These are phyloP conservation scores for Synanthedon myopaeformis DNA, from an alignment of 2,888 invertebrate species.

Conservation along the genomic window DNA sequence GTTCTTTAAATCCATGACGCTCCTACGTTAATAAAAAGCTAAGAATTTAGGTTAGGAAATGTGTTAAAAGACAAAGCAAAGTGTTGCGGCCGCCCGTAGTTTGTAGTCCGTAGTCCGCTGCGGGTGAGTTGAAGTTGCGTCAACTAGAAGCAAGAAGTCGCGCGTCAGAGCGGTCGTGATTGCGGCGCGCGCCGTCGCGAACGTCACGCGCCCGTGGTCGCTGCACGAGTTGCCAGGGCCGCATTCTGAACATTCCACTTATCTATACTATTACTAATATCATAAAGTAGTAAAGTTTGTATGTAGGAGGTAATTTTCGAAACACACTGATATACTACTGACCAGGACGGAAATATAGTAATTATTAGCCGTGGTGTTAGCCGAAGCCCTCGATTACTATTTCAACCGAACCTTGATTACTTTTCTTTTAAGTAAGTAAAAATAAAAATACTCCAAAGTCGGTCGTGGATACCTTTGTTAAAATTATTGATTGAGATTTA, in stretches of 20 bases:
- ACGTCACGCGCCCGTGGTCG: slow-evolving; percentile 59
- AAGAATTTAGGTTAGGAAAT: neutral
- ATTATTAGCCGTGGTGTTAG: neutral
- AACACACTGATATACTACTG: no score
- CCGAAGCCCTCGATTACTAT: neutral
- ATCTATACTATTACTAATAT: no score
- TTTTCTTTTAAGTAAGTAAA: no score
- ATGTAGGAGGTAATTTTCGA: no score
- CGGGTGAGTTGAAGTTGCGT: slow-evolving; percentile 47
- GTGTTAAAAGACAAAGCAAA: neutral
- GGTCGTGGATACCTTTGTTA: no score
- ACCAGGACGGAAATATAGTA: no score
- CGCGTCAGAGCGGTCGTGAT: slow-evolving; percentile 53
- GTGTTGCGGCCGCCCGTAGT: neutral
- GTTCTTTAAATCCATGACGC: no score
- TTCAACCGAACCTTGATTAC: no score
- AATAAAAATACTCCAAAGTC: no score
- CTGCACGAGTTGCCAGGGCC: slow-evolving; percentile 49
- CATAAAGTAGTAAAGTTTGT: no score
- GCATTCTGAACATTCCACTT: slow-evolving; percentile 18
- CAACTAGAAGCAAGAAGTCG: slow-evolving; percentile 28
- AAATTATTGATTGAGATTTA: no score
- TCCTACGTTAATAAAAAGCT: no score
- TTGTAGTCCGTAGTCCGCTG: slow-evolving; percentile 4
- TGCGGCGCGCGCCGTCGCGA: slow-evolving; percentile 48